Conservation (phyloP, 1,140 invertebrate species). For the Drosophila sechellia region DNA sequence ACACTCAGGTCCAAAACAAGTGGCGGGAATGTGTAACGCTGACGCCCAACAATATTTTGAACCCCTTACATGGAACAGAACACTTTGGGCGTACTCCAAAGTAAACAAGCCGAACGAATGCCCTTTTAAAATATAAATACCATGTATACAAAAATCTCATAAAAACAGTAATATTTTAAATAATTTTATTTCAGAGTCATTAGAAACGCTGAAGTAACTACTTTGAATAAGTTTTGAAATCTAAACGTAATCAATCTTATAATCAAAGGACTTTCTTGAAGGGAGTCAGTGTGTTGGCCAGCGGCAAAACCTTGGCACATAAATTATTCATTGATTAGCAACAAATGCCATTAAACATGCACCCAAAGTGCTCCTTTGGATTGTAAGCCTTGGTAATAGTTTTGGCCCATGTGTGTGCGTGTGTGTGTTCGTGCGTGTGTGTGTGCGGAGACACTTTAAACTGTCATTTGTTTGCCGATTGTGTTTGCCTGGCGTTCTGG, state of each 20-base stretch:
- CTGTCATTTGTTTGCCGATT: constrained; percentile 68
- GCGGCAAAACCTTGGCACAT: constrained; percentile 75
- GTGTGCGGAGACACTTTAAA: constrained; percentile 63
- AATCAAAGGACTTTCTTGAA: neutral
- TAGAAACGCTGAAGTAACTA: neutral
- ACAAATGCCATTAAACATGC: constrained; percentile 82
- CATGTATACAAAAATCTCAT: neutral
- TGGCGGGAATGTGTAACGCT: constrained; percentile 61
- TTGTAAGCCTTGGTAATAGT: constrained; percentile 10
- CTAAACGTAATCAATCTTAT: neutral
- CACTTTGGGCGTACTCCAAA: neutral
- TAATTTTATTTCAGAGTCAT: neutral
- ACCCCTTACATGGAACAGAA: constrained; percentile 16
- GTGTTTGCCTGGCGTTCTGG: constrained; percentile 16
- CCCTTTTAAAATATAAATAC: neutral
- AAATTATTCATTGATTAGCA: constrained; percentile 84
- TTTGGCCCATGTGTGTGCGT: neutral
- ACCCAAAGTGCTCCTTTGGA: constrained; percentile 60
- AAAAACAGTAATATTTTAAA: too few relatives aligned
- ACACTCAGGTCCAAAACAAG: constrained; percentile 49
- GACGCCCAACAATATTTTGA: constrained; percentile 40
- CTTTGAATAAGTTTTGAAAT: neutral
- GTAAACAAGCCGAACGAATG: constrained; percentile 10
- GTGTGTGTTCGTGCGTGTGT: neutral
- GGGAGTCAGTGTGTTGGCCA: constrained; percentile 17